These are phyloP conservation scores for Sardina pilchardus DNA, from an alignment of 2,113 vertebrate genomes.

Conservation along the genomic window DNA sequence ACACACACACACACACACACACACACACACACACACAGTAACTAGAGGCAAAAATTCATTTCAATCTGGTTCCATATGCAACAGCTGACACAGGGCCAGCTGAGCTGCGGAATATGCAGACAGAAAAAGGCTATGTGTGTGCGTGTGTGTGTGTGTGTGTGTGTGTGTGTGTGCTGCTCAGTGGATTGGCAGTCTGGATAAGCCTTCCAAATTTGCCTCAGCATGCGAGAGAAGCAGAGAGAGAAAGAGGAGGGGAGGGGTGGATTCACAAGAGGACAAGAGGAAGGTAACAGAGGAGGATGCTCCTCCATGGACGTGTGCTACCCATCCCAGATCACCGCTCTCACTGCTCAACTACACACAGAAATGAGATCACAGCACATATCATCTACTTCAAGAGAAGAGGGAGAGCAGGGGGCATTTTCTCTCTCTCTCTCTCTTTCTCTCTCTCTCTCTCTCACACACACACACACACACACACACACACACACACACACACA, in stretches of 20 bases:
- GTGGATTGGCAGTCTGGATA: background rate
- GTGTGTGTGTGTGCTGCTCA: background rate
- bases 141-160: slow-evolving; percentile 13
- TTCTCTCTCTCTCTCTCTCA: background rate
- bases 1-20: background rate
- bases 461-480: background rate
- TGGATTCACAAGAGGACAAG: no score
- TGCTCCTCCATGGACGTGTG: background rate
- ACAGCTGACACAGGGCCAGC: slow-evolving; percentile 1
- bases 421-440: no score
- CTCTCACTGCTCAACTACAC: no score
- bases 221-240: background rate
- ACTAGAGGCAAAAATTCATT: background rate
- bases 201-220: background rate
- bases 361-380: no score
- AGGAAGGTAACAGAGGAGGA: no score
- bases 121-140: background rate
- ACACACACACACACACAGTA: background rate
- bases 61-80: slow-evolving; percentile 4
- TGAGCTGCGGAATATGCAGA: background rate
- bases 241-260: background rate
- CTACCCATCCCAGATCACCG: no score
- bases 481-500: background rate
- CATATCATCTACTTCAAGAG: background rate
- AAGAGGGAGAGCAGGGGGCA: background rate